These are phyloP conservation scores for Bos taurus DNA, from an alignment of 2,113 vertebrate species.

Conservation along the genomic window ARS-UCD2.0 NC_037328.1:152410501-152411000, in stretches of 20 bases:
- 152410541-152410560: slow-evolving; percentile 4
- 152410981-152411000: not conserved
- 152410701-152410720: not conserved
- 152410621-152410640: not conserved
- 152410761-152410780: not conserved
- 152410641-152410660: not conserved
- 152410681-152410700: not conserved
- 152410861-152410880: not conserved
- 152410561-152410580: not conserved
- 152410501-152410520: not conserved
- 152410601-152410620: not conserved
- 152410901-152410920: not conserved
- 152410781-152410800: not conserved
- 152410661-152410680: not conserved
- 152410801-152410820: not conserved
- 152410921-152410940: not conserved
- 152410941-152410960: not conserved
- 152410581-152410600: not conserved
- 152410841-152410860: not conserved
- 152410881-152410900: not conserved
- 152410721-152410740: not conserved
- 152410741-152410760: not conserved
- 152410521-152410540: not conserved
- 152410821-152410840: not conserved
- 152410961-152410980: not conserved